phyloP scores from a whole-genome alignment of 2,888 invertebrate species.

The Melinopterus prodromus region DNA sequence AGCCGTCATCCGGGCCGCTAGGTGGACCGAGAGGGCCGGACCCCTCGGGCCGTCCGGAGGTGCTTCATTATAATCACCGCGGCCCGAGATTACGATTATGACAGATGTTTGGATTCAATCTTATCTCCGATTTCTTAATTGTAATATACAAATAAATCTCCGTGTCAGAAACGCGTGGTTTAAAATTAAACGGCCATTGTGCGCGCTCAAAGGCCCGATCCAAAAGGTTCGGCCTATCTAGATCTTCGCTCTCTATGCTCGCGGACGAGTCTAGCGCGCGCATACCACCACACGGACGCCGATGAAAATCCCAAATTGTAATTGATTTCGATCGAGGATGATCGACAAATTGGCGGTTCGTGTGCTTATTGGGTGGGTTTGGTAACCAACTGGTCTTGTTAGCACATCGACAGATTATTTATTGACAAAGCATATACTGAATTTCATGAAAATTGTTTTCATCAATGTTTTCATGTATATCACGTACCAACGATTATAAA shows the following conservation, averaged over 20 bases:
- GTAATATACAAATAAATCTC: constrained; percentile 45
- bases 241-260: background rate
- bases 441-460: no score
- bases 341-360: background rate
- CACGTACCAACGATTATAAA: no score
- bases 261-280: background rate
- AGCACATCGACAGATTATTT: no score
- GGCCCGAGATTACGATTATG: constrained; percentile 46
- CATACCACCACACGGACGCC: constrained; percentile 4
- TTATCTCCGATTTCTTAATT: constrained; percentile 43
- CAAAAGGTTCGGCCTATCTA: background rate
- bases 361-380: no score
- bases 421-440: no score
- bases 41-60: constrained; percentile 29
- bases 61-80: constrained; percentile 40
- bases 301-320: background rate
- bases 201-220: constrained; percentile 24
- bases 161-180: constrained; percentile 39
- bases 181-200: constrained; percentile 39
- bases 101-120: constrained; percentile 46
- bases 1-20: constrained; percentile 27
- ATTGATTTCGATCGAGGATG: background rate
- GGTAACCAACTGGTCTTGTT: no score
- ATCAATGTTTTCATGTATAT: no score
- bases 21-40: constrained; percentile 18